phyloP scores from a whole-genome alignment of 2,797 vertebrate species.

The Rhabdophis nuchalis region DNA sequence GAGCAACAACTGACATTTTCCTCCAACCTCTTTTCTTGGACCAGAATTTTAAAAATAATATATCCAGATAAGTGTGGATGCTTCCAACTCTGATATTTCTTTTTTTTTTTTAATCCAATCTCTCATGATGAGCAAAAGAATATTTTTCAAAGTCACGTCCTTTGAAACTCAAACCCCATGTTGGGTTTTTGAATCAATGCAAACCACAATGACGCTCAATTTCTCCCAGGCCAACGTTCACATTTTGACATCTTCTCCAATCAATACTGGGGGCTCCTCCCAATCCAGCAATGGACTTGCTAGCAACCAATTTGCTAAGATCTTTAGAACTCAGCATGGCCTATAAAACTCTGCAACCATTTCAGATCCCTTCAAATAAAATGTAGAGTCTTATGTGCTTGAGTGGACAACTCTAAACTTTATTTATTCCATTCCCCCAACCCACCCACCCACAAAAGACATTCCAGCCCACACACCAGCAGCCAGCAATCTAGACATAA shows the following conservation, averaged over 20 bases:
- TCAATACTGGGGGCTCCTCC: not conserved
- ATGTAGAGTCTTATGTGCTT: not conserved
- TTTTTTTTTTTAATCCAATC: not conserved
- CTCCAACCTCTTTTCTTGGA: not conserved
- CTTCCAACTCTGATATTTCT: not conserved
- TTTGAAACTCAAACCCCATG: not conserved
- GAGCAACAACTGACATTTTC: not conserved
- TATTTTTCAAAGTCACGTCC: not conserved
- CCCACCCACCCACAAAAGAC: not conserved
- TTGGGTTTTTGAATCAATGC: not conserved
- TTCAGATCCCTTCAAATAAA: not conserved
- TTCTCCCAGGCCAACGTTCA: not conserved
- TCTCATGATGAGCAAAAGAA: not conserved
- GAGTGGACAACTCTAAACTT: not conserved
- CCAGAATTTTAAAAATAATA: not conserved
- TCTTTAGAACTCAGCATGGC: not conserved
- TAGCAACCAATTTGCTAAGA: not conserved
- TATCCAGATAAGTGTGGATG: not conserved
- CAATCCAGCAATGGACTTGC: not conserved
- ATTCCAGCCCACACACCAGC: not conserved
- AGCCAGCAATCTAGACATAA: not conserved
- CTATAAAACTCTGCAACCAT: not conserved
- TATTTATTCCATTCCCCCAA: not conserved
- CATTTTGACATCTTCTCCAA: not conserved
- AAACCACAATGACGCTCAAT: not conserved